Percentiles rank a stretch among this genome's conserved stretches.
Evolutionary conservation across 2,113 vertebrate genomes (phyloP).

Genomic region (Podarcis cretensis): DNA sequence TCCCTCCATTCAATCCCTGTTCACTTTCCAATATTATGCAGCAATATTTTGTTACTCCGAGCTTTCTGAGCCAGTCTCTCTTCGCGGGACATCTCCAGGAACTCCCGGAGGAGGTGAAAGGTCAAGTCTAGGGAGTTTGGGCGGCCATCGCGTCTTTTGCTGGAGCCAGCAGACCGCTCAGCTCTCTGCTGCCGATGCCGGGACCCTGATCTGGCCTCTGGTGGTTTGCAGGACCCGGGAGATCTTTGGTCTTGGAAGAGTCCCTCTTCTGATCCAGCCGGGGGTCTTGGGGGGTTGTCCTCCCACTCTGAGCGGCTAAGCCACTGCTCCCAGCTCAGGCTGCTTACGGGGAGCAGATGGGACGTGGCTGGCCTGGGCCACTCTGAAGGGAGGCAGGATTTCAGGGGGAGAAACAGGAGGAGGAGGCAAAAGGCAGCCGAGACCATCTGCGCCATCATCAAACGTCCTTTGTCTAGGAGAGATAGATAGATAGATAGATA

Average conservation of each 20-base stretch:
- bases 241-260: constrained; percentile 8
- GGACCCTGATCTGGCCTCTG: neutral
- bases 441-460: constrained; percentile 50
- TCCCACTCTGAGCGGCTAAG: neutral
- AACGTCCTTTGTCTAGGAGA: neutral
- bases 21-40: constrained; percentile 75
- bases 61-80: constrained; percentile 75
- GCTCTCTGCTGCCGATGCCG: neutral
- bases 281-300: neutral
- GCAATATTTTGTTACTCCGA: constrained; percentile 70
- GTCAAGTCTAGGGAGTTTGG: constrained; percentile 75
- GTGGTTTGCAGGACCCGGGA: constrained; percentile 16
- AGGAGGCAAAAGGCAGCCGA: constrained; percentile 53
- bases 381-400: constrained; percentile 57
- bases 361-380: constrained; percentile 20
- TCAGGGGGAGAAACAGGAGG: constrained; percentile 63
- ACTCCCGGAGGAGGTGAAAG: constrained; percentile 73
- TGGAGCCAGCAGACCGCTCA: neutral
- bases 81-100: constrained; percentile 73
- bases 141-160: constrained; percentile 54
- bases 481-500: neutral
- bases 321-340: constrained; percentile 35
- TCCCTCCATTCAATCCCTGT: neutral
- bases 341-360: constrained; percentile 8
- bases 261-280: neutral